Conservation (phyloP, 2,113 vertebrate genomes). For the Trachemys scripta region DNA sequence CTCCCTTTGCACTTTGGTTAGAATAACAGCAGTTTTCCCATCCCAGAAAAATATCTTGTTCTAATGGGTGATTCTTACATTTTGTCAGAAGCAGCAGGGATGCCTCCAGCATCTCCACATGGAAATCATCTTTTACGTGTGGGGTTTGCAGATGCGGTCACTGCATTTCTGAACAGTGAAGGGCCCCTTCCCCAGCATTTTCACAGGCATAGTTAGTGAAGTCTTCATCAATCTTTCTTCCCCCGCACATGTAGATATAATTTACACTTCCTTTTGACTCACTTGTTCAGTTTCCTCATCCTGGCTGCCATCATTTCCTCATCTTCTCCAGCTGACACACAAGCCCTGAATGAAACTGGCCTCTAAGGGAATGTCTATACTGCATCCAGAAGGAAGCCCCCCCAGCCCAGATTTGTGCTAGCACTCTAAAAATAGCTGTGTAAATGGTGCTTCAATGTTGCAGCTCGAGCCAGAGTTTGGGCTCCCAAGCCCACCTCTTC, state of each 20-base stretch:
- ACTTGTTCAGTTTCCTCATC: rapidly evolving
- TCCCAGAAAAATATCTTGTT: slow-evolving; percentile 29
- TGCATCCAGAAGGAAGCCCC: background rate
- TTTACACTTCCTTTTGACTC: background rate
- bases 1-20: slow-evolving; percentile 21
- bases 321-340: background rate
- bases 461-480: background rate
- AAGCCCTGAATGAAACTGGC: rapidly evolving
- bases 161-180: background rate
- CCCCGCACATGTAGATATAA: background rate
- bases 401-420: background rate
- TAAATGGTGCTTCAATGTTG: background rate
- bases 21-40: background rate
- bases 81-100: background rate
- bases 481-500: background rate
- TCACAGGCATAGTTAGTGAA: background rate
- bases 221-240: background rate
- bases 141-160: background rate
- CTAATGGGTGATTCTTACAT: background rate
- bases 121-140: background rate
- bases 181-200: background rate
- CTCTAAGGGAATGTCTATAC: background rate
- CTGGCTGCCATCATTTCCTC: background rate
- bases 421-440: background rate
- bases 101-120: background rate